phyloP scores from a whole-genome alignment of 2,113 vertebrate species.

The Camelus dromedarius region DNA sequence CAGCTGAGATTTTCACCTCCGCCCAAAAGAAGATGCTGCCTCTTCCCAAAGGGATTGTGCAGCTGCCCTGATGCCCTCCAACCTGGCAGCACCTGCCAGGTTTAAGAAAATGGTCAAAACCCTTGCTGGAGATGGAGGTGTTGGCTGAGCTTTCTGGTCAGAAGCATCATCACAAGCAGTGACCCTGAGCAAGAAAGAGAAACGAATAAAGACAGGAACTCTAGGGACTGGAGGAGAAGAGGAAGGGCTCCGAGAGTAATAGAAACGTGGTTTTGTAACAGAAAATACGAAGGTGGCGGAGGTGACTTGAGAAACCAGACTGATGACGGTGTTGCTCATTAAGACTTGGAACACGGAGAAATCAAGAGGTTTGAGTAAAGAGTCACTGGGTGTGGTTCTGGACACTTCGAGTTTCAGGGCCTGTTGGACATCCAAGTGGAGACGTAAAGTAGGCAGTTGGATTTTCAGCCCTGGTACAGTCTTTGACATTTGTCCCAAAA shows the following conservation, averaged over 20 bases:
- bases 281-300: neutral
- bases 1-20: neutral
- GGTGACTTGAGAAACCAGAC: neutral
- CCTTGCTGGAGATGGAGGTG: neutral
- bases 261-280: neutral
- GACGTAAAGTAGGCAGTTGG: neutral
- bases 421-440: neutral
- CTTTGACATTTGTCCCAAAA: neutral
- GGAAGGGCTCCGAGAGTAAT: no score
- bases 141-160: no score
- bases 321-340: neutral
- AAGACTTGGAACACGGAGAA: neutral
- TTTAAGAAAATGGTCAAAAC: neutral
- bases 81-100: rapidly evolving
- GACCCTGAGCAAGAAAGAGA: neutral
- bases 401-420: neutral
- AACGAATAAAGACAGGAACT: neutral
- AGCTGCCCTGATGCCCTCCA: no score
- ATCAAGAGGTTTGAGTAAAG: neutral
- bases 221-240: neutral
- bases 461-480: neutral
- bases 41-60: neutral
- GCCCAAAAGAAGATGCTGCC: neutral
- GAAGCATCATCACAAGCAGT: neutral
- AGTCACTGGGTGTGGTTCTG: neutral